Base-by-base conservation (phyloP, 2,888 invertebrate species). In the Macropis europaea region DNA sequence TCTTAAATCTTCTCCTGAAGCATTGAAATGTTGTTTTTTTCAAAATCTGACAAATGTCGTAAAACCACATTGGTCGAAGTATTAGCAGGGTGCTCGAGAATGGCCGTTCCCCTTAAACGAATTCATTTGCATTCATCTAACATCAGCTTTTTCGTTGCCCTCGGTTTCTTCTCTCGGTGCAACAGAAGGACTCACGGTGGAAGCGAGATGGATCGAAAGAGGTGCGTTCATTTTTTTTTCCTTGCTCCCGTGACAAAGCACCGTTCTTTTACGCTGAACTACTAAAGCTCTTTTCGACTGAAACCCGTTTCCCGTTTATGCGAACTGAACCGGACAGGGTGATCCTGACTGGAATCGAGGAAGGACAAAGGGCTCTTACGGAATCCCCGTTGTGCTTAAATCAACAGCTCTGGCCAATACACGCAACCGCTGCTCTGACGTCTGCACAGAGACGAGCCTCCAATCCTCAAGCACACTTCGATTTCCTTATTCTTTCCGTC, bases 311-410 rank as follows among this genome's bases (percentile, higher is more conserved):
- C 76, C 79, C 79, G 79, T 81, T 79, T 83, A 78, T 82, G 76
- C 81, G 77, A 79, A 76, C 80, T 72, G 76, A 79, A 76, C 77
- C 71, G 64, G 63, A 73, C 77, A 79, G 77, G 81, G 79, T 77
- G 82, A 76, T 78, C 76, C 77, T 68, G 82, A 82, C 83, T 82
- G 81, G 80, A 81, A 82, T 78, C 77, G 79, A 81, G 80, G 68
- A 81, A 77, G 81, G 82, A 84, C 83, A 83, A 85, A 84, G 81
- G 84, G 78, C 79, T 76, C 81, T 82, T 72, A 42, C 81, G 79
- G 78, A 76, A 69, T 82, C 83, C 69, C 83, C 76, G 78, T 61
- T 71, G 83, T 66, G 80, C 72, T 72, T 77, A 64, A 77, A 80
- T 76, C 75, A 76, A 77, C 62, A 72, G 43, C 50, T 59, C 60